Evolutionary conservation across 2,797 vertebrate genomes (phyloP), one percentile per base, ranked within the genome.

Genomic region (Dendrocincla fuliginosa): DNA sequence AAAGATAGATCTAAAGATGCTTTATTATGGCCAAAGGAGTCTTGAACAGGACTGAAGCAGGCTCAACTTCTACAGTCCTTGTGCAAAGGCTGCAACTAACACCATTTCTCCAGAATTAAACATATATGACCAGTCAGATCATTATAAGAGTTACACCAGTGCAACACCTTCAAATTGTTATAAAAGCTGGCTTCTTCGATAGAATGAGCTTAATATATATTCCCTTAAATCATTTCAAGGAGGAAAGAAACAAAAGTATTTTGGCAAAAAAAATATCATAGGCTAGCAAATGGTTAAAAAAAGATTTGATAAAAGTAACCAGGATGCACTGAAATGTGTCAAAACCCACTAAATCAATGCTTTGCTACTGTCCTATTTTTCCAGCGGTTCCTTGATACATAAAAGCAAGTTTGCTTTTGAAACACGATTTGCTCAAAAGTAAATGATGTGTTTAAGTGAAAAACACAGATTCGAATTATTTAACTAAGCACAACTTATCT

Each of bases 101-200:
- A 5, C 3, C 17, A 13, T 9, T 68, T 50, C 64, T 80, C 71
- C 63, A 42, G 37, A 90, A 88, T 24, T 6, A 55, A 42, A 50
- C 1, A 0, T 14, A 2, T 11, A 17, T 3, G 16, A 73, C 24
- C n/a, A 33, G 3, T 7, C 4, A 1, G 41, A 53, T 23, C 30
- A 60, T 5, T 44, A 0, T 1, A 53, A 49, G 13, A 2, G 60
- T 17, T 50, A 83, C 57, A 71, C 3, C 10, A 70, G 13, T 16
- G 28, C 16, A 64, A 60, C 16, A 41, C 22, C 41, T 81, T 60
- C 42, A 16, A 49, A 42, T 2, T 27, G 2, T 16, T 30, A 52
- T 1, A 23, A 78, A 73, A 56, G 16, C 19, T 33, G 6, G 14
- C 8, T 55, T 65, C 24, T 64, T 33, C n/a, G 5, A 64, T 1